Evolutionary conservation across 1,140 invertebrate species (phyloP).

Genomic region (Xylocopa sonorina): DNA sequence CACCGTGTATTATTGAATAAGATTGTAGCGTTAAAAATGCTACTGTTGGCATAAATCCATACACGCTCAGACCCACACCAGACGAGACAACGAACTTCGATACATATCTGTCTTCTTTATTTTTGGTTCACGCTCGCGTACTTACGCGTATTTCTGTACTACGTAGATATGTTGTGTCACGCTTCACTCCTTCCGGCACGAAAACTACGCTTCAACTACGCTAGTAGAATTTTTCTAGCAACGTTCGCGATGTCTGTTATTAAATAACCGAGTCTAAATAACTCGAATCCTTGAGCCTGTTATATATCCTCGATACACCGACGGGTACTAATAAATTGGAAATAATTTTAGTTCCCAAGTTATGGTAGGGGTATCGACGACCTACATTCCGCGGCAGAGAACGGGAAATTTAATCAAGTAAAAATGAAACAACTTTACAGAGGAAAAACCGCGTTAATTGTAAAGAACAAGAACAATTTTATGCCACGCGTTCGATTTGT

Average conservation of each 20-base stretch:
- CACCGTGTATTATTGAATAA: background rate
- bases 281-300: too few relatives aligned
- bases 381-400: background rate
- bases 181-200: background rate
- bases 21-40: constrained; percentile 21
- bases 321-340: background rate
- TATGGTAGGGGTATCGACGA: background rate
- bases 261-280: too few relatives aligned
- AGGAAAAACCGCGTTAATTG: too few relatives aligned
- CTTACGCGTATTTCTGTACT: too few relatives aligned
- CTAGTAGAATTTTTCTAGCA: too few relatives aligned
- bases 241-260: too few relatives aligned
- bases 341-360: background rate
- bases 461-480: too few relatives aligned
- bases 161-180: too few relatives aligned
- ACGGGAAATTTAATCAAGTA: too few relatives aligned
- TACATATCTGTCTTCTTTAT: constrained; percentile 56
- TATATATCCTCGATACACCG: too few relatives aligned
- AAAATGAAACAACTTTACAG: too few relatives aligned
- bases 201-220: background rate
- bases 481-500: too few relatives aligned
- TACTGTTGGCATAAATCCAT: constrained; percentile 58
- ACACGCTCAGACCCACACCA: constrained; percentile 28
- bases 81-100: constrained; percentile 60
- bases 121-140: constrained; percentile 24